These are phyloP conservation scores for Psettodes erumei DNA, from an alignment of 2,113 vertebrate species.

Conservation along the genomic window DNA sequence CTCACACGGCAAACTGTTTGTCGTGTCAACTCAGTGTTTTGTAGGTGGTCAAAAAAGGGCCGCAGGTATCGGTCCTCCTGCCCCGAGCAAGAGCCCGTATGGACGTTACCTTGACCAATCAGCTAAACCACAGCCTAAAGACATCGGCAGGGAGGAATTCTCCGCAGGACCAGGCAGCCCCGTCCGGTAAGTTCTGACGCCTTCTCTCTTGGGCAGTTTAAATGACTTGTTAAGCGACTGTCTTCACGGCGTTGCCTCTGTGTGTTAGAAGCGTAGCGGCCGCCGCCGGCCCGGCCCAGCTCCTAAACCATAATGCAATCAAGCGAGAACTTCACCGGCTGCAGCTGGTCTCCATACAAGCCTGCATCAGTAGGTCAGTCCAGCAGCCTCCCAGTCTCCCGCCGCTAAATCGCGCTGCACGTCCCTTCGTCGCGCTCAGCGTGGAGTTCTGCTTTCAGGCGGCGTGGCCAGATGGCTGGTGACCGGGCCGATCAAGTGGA, in stretches of 20 bases:
- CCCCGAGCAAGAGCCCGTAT: conserved; percentile 80
- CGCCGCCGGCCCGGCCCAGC: conserved; percentile 78
- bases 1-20: background rate
- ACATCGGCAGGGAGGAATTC: conserved; percentile 48
- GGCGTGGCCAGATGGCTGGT: conserved; percentile 81
- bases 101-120: conserved; percentile 90
- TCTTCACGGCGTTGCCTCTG: background rate
- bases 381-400: background rate
- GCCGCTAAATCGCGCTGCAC: background rate
- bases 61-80: conserved; percentile 38
- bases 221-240: background rate
- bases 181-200: conserved; percentile 53
- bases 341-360: conserved; percentile 86
- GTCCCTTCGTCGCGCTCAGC: background rate
- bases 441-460: conserved; percentile 76
- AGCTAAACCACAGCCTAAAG: conserved; percentile 74
- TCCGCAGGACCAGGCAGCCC: conserved; percentile 51
- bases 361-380: conserved; percentile 79
- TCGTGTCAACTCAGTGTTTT: conserved; percentile 67
- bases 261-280: conserved; percentile 77
- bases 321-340: conserved; percentile 89
- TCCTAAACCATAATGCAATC: conserved; percentile 81
- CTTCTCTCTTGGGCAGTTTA: background rate
- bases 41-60: conserved; percentile 64
- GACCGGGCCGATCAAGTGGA: conserved; percentile 92